Base-by-base conservation (phyloP, 2,113 vertebrate species). In the Eonycteris spelaea region DNA sequence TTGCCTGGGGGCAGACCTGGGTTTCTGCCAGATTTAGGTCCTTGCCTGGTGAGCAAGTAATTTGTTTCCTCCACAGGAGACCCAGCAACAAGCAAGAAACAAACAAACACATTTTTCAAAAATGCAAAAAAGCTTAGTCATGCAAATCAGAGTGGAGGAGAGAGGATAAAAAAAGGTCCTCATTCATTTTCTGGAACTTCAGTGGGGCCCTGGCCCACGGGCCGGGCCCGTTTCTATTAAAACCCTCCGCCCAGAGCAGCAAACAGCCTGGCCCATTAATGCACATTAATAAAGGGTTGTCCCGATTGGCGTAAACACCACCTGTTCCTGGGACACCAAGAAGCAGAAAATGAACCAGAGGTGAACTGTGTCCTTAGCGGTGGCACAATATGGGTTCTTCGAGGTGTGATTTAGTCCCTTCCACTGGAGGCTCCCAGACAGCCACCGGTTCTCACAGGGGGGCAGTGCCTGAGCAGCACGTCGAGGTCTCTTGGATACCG, bases 251-350 rank as follows among this genome's bases (percentile, higher is more conserved):
- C 96, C 88, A 87, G 97, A 96, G 98, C 97, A 97, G 98, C 98
- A 97, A 97, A 95, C 90, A 87, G 97, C 96, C 96, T 51, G 86
- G 97, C 96, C 86, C 97, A 90, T 98, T 98, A 98, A 97, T 96
- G 96, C 95, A 91, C 97, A 90, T 98, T 98, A 98, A 98, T 98
- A 98, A 98, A 97, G 97, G 96, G 98, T 98, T 98, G 98, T 98
- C 98, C 98, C 97, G 87, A 95, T 84, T 21, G 95, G 97, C 98
- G 98, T 97, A 98, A 99, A 98, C 98, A 97, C 95, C 94, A 96
- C 91, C 91, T 97, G 98, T 99, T 99, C 98, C 99, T 99, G 99
- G 99, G 98, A 98, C 98, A 98, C 97, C 33, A 57, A 95, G 97
- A 96, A 90, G 98, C 98, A 98, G 97, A 97, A 98, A 98, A 98